Percentiles rank a stretch among this genome's conserved stretches.
phyloP scores from a whole-genome alignment of 2,888 invertebrate genomes.

The Lottia gigantea region DNA sequence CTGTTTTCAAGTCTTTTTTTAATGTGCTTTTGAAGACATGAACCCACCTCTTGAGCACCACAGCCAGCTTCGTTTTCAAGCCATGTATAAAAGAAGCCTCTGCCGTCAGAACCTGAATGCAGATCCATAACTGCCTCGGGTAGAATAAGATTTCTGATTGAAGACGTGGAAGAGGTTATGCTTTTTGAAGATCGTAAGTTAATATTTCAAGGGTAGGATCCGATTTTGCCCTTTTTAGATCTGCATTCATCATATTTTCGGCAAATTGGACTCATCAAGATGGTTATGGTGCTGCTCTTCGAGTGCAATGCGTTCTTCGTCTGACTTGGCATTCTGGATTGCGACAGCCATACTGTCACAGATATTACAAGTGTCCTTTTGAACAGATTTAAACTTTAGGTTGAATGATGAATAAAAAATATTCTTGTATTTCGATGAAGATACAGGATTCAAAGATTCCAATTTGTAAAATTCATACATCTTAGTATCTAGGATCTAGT shows the following conservation, averaged over 20 bases:
- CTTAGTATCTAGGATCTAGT: background rate
- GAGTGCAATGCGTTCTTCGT: no score
- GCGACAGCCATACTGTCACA: background rate
- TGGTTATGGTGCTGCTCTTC: no score
- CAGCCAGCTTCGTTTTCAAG: background rate
- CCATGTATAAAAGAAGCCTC: background rate
- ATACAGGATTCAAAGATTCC: background rate
- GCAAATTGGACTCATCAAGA: background rate
- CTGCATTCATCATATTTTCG: background rate
- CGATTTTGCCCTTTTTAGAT: background rate
- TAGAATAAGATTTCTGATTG: background rate
- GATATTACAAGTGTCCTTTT: background rate
- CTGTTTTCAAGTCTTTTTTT: no score
- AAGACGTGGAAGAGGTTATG: background rate
- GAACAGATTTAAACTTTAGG: background rate
- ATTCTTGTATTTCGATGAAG: background rate
- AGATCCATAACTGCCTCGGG: background rate
- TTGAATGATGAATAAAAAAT: conserved; percentile 5
- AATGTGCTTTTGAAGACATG: background rate
- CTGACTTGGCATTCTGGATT: background rate
- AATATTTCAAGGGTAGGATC: background rate
- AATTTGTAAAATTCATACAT: background rate
- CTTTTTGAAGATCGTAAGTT: background rate
- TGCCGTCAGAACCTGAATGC: background rate
- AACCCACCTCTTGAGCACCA: background rate